phyloP scores from a whole-genome alignment of 1,140 invertebrate genomes.

The Ceratoteleas bidentatus region DNA sequence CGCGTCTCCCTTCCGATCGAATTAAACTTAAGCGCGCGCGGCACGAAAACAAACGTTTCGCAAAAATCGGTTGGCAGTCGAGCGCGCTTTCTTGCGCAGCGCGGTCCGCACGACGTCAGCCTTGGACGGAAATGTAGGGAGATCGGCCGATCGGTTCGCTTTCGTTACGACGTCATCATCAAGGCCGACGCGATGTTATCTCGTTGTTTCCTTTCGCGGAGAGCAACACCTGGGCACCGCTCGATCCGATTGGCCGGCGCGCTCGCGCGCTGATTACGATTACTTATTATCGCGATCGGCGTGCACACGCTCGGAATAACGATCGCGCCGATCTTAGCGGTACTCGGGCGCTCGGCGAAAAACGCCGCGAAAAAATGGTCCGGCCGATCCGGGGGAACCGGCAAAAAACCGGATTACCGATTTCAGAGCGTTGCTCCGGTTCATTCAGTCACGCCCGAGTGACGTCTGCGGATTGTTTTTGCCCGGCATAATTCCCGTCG shows the following conservation, averaged over 20 bases:
- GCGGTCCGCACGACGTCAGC: constrained; percentile 42
- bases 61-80: neutral
- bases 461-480: constrained; percentile 60
- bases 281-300: constrained; percentile 51
- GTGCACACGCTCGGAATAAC: constrained; percentile 38
- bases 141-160: constrained; percentile 66
- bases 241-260: constrained; percentile 36
- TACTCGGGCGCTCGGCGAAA: constrained; percentile 7
- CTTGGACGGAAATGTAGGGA: constrained; percentile 67
- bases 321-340: constrained; percentile 44
- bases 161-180: constrained; percentile 69
- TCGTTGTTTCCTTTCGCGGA: constrained; percentile 61
- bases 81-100: constrained; percentile 31
- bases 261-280: constrained; percentile 45
- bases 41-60: no score
- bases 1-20: no score
- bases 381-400: neutral
- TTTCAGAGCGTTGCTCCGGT: constrained; percentile 55
- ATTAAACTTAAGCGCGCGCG: no score
- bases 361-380: neutral
- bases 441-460: constrained; percentile 58
- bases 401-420: constrained; percentile 41
- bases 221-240: constrained; percentile 55
- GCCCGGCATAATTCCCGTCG: constrained; percentile 50
- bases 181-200: constrained; percentile 68